Conservation (phyloP, 2,888 invertebrate species). For the Bedellia somnulentella region DNA sequence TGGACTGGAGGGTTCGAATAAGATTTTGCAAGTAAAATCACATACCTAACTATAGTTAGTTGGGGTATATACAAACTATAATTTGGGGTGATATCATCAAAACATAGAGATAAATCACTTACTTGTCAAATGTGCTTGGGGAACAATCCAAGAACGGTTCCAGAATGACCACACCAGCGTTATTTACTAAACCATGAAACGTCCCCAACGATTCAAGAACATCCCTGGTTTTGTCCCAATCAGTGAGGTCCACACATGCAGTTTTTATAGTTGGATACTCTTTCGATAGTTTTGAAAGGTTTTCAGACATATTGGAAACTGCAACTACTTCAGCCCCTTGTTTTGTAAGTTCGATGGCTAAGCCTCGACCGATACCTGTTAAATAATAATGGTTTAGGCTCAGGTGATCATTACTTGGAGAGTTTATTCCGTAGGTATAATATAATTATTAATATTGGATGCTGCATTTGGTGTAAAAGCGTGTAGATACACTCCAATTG, state of each 20-base stretch:
- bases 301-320: conserved; percentile 66
- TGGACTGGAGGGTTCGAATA: no score
- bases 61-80: no score
- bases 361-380: conserved; percentile 70
- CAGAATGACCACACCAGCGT: conserved; percentile 74
- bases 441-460: no score
- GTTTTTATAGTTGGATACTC: conserved; percentile 63
- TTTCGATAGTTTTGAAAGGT: conserved; percentile 64
- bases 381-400: neutral
- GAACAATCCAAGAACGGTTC: conserved; percentile 72
- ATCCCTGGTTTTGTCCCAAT: conserved; percentile 72
- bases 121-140: conserved; percentile 72
- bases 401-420: no score
- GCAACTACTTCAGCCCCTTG: conserved; percentile 75
- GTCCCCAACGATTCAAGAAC: conserved; percentile 54
- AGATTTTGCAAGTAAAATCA: no score
- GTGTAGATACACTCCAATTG: no score
- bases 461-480: no score
- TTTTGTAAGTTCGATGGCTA: conserved; percentile 66
- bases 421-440: no score
- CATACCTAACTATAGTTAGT: no score
- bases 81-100: no score
- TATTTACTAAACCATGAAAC: conserved; percentile 85
- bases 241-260: conserved; percentile 67
- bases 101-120: no score